Evolutionary conservation across 2,888 invertebrate genomes (phyloP).

Genomic region (Mesodorylaimus sp.): DNA sequence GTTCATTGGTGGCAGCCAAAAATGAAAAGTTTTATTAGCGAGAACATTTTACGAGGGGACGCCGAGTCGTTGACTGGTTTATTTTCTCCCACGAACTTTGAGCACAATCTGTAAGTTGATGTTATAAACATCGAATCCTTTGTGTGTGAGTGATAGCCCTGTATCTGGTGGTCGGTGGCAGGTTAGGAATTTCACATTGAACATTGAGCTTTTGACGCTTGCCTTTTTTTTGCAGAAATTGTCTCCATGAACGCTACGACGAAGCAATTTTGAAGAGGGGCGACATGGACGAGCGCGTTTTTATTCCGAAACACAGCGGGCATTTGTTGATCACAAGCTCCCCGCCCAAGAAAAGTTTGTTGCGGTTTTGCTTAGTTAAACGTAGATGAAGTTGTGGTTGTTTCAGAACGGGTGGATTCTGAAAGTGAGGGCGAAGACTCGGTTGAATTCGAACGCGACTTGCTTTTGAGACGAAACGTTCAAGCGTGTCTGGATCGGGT

Average conservation of each 20-base stretch:
- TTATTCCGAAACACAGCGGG: constrained; percentile 32
- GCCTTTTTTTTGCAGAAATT: no score
- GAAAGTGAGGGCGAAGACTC: background rate
- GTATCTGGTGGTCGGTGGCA: no score
- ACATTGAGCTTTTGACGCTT: no score
- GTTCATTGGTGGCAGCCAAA: constrained; percentile 58
- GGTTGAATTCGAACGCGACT: constrained; percentile 10
- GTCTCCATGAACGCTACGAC: constrained; percentile 68
- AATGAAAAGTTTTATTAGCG: background rate
- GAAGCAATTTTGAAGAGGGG: constrained; percentile 71
- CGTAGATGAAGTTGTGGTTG: no score
- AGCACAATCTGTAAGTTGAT: constrained; percentile 48
- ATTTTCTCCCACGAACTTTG: constrained; percentile 45
- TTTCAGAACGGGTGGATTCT: background rate
- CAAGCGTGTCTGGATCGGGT: constrained; percentile 20
- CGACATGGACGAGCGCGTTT: constrained; percentile 88
- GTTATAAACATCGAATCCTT: background rate
- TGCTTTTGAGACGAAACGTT: constrained; percentile 18
- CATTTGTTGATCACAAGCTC: constrained; percentile 14
- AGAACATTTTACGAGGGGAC: background rate
- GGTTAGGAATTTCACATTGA: no score
- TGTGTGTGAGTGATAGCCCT: background rate
- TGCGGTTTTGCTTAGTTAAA: no score
- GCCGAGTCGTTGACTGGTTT: background rate
- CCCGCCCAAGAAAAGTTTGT: constrained; percentile 21